Evolutionary conservation across 2,888 invertebrate genomes (phyloP).

Genomic region (Nesidiocoris tenuis): DNA sequence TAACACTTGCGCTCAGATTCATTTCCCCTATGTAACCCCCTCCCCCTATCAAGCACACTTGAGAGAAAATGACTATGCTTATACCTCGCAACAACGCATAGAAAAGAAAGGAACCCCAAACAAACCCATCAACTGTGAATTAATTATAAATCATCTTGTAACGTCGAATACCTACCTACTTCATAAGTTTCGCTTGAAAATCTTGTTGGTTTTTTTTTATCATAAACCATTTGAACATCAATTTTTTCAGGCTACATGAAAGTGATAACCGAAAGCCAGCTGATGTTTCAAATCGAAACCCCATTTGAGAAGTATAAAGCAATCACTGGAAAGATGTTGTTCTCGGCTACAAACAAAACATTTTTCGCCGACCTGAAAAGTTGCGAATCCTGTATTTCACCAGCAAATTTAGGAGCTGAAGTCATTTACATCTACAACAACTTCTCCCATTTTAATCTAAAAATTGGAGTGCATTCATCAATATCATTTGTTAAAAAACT

Average conservation of each 20-base stretch:
- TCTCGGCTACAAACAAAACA: slow-evolving; percentile 69
- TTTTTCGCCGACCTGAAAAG: slow-evolving; percentile 71
- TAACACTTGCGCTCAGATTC: too few relatives aligned
- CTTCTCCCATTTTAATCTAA: slow-evolving; percentile 68
- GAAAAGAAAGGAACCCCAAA: too few relatives aligned
- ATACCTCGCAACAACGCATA: too few relatives aligned
- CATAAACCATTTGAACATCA: too few relatives aligned
- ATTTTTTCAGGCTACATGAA: slow-evolving; percentile 62
- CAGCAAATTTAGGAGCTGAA: slow-evolving; percentile 69
- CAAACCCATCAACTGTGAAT: too few relatives aligned
- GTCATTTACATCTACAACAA: slow-evolving; percentile 64
- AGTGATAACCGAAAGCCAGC: slow-evolving; percentile 72
- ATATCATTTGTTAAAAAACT: slow-evolving; percentile 68
- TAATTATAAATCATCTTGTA: too few relatives aligned
- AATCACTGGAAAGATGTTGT: slow-evolving; percentile 68
- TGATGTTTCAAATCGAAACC: slow-evolving; percentile 72
- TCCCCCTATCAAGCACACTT: too few relatives aligned
- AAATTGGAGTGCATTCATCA: slow-evolving; percentile 71
- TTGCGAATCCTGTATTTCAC: slow-evolving; percentile 51
- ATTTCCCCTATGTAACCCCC: too few relatives aligned
- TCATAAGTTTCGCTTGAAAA: too few relatives aligned
- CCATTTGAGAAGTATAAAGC: slow-evolving; percentile 67
- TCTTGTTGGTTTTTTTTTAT: too few relatives aligned
- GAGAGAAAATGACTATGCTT: too few relatives aligned
- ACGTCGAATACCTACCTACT: too few relatives aligned